Evolutionary conservation across 2,888 invertebrate genomes (phyloP), one percentile per base, ranked within the genome.

Genomic region (Gari tellinella): DNA sequence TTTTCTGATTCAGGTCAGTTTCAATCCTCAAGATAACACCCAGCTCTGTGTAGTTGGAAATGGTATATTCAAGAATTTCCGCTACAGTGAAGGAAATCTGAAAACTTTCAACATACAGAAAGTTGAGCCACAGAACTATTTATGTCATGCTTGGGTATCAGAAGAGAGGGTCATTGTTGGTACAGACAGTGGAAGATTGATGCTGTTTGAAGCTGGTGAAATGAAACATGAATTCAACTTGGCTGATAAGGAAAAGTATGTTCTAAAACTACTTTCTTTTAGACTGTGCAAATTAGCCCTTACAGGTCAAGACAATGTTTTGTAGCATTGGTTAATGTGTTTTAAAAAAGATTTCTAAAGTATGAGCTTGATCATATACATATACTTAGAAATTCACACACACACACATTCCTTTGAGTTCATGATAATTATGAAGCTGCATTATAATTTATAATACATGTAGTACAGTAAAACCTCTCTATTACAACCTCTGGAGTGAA

Each of bases 191-290:
- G 97, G 97, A 25, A 93, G 94, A 77, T 93, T 98, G 43, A 93
- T 97, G 88, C 93, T 97, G 69, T 94, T 97, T 64, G 97, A 98
- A 90, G 95, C 95, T 81, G 97, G 97, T 0, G 97, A 98, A 81
- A 91, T 96, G 53, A 95, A 90, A 72, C 85, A 88, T 80, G 92
- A 92, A 72, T 89, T 91, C 76, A 89, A 88, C 52, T 69, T 90
- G 46, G 81, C 86, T 25, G 78, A 83, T 17, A 86, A 82, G 46
- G 76, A 83, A 21, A 86, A 83, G 86, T 87, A 81, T 68, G 82
- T 17, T 8, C 43, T 8, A 5, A 43, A 43, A 5, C 14, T 43
- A 5, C 19, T 43, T 43, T 5, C 15, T 43, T 43, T 43, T 43
- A 17, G n/a, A n/a, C n/a, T n/a, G n/a, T n/a, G n/a, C n/a, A n/a